phyloP scores from a whole-genome alignment of 2,113 vertebrate species.

The Toxotes chatareus region DNA sequence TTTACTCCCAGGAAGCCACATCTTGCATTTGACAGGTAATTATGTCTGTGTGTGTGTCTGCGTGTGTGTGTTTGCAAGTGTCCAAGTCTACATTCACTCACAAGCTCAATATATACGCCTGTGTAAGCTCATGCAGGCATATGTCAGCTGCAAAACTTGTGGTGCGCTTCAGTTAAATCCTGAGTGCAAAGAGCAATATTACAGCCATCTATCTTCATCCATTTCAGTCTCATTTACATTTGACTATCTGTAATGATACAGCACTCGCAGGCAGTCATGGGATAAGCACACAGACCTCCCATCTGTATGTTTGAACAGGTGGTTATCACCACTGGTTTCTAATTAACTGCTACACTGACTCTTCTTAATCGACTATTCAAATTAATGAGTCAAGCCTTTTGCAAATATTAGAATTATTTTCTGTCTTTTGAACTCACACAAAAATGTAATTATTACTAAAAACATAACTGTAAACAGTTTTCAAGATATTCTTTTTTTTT shows the following conservation, averaged over 20 bases:
- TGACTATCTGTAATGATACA: slow-evolving; percentile 31
- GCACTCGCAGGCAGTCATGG: slow-evolving; percentile 30
- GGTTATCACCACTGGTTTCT: slow-evolving; percentile 68
- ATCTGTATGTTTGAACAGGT: slow-evolving; percentile 74
- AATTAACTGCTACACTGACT: slow-evolving; percentile 77
- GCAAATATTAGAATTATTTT: slow-evolving; percentile 74
- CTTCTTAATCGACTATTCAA: slow-evolving; percentile 62
- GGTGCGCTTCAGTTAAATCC: slow-evolving; percentile 14
- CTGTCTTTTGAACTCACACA: slow-evolving; percentile 20
- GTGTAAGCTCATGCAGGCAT: background rate
- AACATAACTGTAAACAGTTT: slow-evolving; percentile 8
- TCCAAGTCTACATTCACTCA: background rate
- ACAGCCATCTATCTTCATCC: slow-evolving; percentile 53
- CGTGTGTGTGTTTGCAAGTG: background rate
- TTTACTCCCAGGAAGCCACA: slow-evolving; percentile 75
- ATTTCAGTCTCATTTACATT: slow-evolving; percentile 47
- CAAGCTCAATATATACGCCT: background rate
- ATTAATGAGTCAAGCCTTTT: slow-evolving; percentile 63
- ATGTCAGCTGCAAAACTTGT: slow-evolving; percentile 5
- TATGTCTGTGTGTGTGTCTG: slow-evolving; percentile 39
- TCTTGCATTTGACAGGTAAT: slow-evolving; percentile 80
- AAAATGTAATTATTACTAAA: slow-evolving; percentile 46
- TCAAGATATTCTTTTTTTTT: slow-evolving; percentile 1
- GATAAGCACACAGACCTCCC: slow-evolving; percentile 52
- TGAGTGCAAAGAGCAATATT: slow-evolving; percentile 5